Percentiles rank a stretch among this genome's conserved stretches.
Evolutionary conservation across 1,140 invertebrate species (phyloP).

Genomic region (Microvelia longipes): DNA sequence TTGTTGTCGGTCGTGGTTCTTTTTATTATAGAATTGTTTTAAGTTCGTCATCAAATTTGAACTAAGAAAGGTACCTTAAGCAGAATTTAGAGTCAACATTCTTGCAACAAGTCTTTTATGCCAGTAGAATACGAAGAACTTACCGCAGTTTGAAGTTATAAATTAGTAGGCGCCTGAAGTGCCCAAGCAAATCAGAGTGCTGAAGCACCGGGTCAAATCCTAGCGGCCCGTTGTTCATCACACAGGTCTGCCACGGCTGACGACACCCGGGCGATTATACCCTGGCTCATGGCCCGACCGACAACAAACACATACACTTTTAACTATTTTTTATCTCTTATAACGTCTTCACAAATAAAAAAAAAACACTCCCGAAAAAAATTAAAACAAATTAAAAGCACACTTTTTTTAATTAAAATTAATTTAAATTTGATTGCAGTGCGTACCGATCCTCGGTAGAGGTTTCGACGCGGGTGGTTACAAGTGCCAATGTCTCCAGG

Average conservation of each 20-base stretch:
- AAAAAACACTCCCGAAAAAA: too few relatives aligned
- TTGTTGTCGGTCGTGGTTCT: too few relatives aligned
- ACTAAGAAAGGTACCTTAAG: too few relatives aligned
- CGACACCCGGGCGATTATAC: not conserved
- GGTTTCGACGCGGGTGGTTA: slow-evolving; percentile 88
- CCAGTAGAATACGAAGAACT: too few relatives aligned
- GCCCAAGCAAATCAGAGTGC: not conserved
- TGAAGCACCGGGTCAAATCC: not conserved
- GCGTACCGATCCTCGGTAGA: slow-evolving; percentile 79
- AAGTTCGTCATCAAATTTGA: too few relatives aligned
- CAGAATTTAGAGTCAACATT: too few relatives aligned
- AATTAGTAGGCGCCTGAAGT: slow-evolving; percentile 6
- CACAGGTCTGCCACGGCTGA: not conserved
- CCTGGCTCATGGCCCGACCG: not conserved
- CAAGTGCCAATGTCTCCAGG: slow-evolving; percentile 95
- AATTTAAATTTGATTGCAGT: slow-evolving; percentile 42
- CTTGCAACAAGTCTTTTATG: too few relatives aligned
- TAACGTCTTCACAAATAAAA: too few relatives aligned
- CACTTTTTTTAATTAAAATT: not conserved
- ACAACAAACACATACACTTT: not conserved
- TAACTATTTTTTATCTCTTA: too few relatives aligned
- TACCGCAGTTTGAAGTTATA: slow-evolving; percentile 17
- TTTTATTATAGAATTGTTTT: too few relatives aligned
- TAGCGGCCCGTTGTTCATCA: not conserved
- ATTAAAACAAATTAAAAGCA: not conserved